Base-by-base conservation (phyloP, 2,797 vertebrate species). In the Parotocinclus haroldoi region DNA sequence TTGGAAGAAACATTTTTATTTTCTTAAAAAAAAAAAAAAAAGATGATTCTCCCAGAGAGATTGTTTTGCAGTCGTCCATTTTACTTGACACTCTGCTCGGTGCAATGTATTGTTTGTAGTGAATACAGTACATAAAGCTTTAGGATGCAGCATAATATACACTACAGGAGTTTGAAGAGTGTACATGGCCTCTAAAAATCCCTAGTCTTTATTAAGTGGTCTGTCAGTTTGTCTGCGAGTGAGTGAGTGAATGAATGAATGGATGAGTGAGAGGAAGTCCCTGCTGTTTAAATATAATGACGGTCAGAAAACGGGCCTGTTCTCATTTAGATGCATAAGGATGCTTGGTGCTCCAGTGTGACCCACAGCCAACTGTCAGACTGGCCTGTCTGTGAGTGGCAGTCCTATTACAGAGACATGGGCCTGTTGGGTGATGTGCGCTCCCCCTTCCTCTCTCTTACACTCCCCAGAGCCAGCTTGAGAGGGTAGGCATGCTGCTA, bases 351-450 rank as follows among this genome's bases (percentile, higher is more conserved):
- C 70, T 73, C 27, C 71, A 75, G 78, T 58, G 66, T 60, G 68
- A 73, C 64, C 48, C 66, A 74, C 67, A 74, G 69, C 69, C 59
- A 76, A 66, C 68, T 72, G 69, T 79, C 73, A 77, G 66, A 65
- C 75, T 63, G 57, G 74, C 77, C 76, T 66, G 71, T 78, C 72
- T 75, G 44, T 13, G 67, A 76, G 50, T 68, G 74, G 72, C 76
- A 80, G 74, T 46, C 68, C 73, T 74, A 80, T 80, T 78, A 80
- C 67, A 66, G 67, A 76, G 76, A 76, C 74, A 71, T 14, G 50
- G 72, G 66, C 55, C 72, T 68, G 68, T 56, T 63, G 66, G 74
- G 66, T 74, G 66, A 75, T 71, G 62, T 40, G 64, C 49, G 63
- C 62, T n/a, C 49, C 72, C 66, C 54, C 9, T 39, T 17, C 52